Evolutionary conservation across 1,140 invertebrate genomes (phyloP), one percentile per base, ranked within the genome.

Genomic region (Coenobita brevimanus): DNA sequence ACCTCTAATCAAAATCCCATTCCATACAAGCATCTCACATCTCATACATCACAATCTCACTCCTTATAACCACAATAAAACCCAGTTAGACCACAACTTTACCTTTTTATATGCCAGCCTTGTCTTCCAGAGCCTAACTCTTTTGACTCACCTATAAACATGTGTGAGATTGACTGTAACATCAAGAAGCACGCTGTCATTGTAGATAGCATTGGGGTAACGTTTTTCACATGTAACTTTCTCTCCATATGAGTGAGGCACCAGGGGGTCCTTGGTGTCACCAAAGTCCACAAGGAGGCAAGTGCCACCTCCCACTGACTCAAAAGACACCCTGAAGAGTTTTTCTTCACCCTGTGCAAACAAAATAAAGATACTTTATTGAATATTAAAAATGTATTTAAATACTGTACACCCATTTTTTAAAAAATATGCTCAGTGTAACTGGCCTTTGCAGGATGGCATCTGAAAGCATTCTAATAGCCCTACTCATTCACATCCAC

Each of bases 261-360:
- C 60, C 17, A 89, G 67, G 4, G 89, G 89, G 46, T 50, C 46
- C 15, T 60, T 64, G 13, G 91, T 89, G 71, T 93, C 93, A 15
- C 92, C 93, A 84, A 90, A 93, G 82, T 93, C 91, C 6, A 94
- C 80, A 2, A 91, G 75, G 0, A 93, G 82, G 89, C 93, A 93
- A 0, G 92, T 92, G 1, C 90, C 91, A 6, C 91, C 92, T 8
- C 93, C 93, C 33, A 90, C 41, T 2, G 71, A 89, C 2, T 78
- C 89, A 79, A 92, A 92, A 0, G 90, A 82, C 13, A 92, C 81
- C 30, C 91, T 75, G 76, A 93, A 91, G 1, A 54, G 62, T 60
- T 90, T 90, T 0, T 24, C 24, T 33, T 73, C 86, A 10, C 81
- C 78, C 90, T 90, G 78, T 33, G 73, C 30, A 43, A 80, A 4